Percentiles rank a stretch among this genome's conserved stretches.
These are phyloP conservation scores for Ciconia boyciana DNA, from an alignment of 2,113 vertebrate genomes.

Conservation along the genomic window DNA sequence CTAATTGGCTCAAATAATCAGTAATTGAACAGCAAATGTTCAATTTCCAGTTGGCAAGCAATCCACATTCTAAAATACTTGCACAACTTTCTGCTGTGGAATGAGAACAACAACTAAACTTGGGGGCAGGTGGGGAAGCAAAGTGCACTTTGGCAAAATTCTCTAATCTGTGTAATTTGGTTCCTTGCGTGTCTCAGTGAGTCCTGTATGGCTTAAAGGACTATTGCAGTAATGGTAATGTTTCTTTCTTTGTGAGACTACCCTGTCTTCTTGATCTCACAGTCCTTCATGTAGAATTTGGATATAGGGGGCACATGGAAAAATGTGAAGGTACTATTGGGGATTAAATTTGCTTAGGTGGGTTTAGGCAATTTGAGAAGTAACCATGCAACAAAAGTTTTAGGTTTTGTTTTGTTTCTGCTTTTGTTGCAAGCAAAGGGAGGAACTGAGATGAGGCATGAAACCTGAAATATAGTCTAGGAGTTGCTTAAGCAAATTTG, in stretches of 20 bases:
- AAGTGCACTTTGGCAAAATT: background rate
- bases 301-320: background rate
- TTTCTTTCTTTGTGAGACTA: background rate
- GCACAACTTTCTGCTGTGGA: background rate
- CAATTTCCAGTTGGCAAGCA: background rate
- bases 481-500: background rate
- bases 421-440: background rate
- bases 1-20: background rate
- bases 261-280: background rate
- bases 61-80: background rate
- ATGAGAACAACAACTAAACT: background rate
- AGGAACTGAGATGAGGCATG: background rate
- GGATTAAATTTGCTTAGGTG: background rate
- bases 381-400: background rate
- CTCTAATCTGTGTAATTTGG: background rate
- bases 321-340: background rate
- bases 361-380: background rate
- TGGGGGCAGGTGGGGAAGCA: background rate
- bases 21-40: background rate
- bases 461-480: background rate
- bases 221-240: background rate
- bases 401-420: background rate
- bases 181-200: background rate
- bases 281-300: background rate
- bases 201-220: background rate